Conservation (phyloP, 2,113 vertebrate genomes). For the Sus scrofa region T2T-Sscrofa CM000828.6:45786001-45786500, state of each 20-base stretch:
- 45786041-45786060: background rate
- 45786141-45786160: constrained; percentile 16
- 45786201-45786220: background rate
- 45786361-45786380: no score
- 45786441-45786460: no score
- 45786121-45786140: background rate
- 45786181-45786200: background rate
- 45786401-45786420: no score
- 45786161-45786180: background rate
- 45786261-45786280: no score
- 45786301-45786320: no score
- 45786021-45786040: background rate
- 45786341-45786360: no score
- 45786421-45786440: no score
- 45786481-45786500: no score
- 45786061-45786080: background rate
- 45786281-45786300: no score
- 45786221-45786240: background rate
- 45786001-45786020: background rate
- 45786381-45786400: no score
- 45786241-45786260: background rate
- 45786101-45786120: background rate
- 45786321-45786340: no score
- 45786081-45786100: background rate
- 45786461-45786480: no score